phyloP scores from a whole-genome alignment of 2,888 invertebrate genomes.

The Callosobruchus maculatus region DNA sequence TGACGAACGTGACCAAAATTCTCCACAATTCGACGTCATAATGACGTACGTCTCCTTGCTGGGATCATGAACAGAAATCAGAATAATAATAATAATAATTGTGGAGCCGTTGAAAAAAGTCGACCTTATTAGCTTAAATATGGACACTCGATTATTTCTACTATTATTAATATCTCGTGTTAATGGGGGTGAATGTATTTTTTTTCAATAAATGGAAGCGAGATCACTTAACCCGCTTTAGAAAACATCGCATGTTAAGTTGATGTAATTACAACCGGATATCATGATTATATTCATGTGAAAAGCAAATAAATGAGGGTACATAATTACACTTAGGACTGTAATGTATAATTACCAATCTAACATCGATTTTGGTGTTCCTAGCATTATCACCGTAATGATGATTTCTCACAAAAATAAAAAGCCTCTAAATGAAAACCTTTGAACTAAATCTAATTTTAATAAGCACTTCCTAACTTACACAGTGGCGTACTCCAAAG shows the following conservation, averaged over 20 bases:
- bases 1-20: too few species aligned
- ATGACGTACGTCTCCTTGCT: too few species aligned
- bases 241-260: neutral
- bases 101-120: too few species aligned
- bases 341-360: neutral
- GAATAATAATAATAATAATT: too few species aligned
- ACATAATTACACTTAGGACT: neutral
- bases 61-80: too few species aligned
- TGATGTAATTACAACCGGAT: neutral
- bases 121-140: too few species aligned
- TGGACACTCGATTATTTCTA: too few species aligned
- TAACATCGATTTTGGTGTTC: neutral
- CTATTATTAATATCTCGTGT: neutral
- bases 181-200: neutral
- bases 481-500: neutral
- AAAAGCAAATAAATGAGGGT: neutral
- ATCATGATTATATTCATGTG: neutral
- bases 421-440: neutral
- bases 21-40: too few species aligned
- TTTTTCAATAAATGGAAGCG: neutral
- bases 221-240: neutral
- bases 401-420: neutral
- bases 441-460: neutral
- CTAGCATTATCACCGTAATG: neutral
- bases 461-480: neutral